Percentiles rank a stretch among this genome's conserved stretches.
These are phyloP conservation scores for Ennomos fuscantarius DNA, from an alignment of 2,888 invertebrate species.

Conservation along the genomic window DNA sequence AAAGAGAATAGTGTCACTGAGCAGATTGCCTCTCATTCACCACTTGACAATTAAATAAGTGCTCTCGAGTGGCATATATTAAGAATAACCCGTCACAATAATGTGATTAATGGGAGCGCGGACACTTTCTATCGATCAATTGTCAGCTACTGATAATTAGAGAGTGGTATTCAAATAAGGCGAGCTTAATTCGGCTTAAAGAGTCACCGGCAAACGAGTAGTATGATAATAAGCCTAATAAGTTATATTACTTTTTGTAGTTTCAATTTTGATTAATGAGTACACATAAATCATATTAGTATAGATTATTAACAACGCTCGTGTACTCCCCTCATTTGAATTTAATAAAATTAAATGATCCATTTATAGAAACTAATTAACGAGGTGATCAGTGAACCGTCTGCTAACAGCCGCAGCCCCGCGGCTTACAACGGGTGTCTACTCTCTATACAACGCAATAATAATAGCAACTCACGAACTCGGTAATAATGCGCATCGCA, in stretches of 20 bases:
- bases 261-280: constrained; percentile 42
- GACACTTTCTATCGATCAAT: constrained; percentile 76
- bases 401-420: constrained; percentile 62
- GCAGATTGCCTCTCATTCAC: constrained; percentile 82
- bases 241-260: constrained; percentile 23
- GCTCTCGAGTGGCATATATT: constrained; percentile 72
- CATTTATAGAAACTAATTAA: constrained; percentile 85
- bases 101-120: constrained; percentile 73
- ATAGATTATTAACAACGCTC: constrained; percentile 59
- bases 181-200: constrained; percentile 52
- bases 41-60: constrained; percentile 83
- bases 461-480: constrained; percentile 53
- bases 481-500: constrained; percentile 73
- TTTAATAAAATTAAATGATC: constrained; percentile 85
- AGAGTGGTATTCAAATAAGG: constrained; percentile 66
- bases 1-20: constrained; percentile 83
- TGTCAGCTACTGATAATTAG: constrained; percentile 81
- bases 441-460: constrained; percentile 42
- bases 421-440: constrained; percentile 33
- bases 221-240: constrained; percentile 29
- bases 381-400: constrained; percentile 79
- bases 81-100: constrained; percentile 74
- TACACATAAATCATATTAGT: constrained; percentile 55
- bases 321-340: constrained; percentile 79
- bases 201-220: constrained; percentile 42